Conservation (phyloP, 2,113 vertebrate genomes). For the Cariama cristata region DNA sequence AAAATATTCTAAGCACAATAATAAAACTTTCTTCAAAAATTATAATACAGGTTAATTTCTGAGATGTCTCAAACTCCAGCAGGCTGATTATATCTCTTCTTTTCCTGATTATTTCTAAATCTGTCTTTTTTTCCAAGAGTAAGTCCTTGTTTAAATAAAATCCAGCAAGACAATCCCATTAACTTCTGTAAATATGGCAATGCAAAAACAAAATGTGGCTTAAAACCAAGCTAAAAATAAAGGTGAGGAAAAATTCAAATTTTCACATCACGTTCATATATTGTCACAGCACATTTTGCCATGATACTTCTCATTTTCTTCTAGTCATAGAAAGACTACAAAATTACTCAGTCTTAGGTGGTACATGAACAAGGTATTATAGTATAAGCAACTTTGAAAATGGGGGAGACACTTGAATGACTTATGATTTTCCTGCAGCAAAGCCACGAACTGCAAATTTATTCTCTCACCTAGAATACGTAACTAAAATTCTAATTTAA, state of each 20-base stretch:
- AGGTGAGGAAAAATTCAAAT: background rate
- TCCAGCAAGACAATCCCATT: background rate
- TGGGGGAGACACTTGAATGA: background rate
- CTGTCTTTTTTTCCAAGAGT: background rate
- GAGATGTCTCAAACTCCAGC: background rate
- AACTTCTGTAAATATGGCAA: background rate
- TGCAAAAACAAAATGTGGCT: background rate
- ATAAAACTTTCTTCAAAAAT: background rate
- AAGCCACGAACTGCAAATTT: background rate
- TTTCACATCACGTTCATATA: background rate
- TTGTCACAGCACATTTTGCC: background rate
- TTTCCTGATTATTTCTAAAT: background rate
- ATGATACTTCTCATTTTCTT: background rate
- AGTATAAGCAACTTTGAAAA: background rate
- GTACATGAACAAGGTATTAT: background rate
- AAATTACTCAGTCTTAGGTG: background rate
- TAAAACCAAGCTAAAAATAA: background rate
- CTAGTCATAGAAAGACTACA: background rate
- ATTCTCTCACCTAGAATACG: background rate
- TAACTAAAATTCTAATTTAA: background rate
- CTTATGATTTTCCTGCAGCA: background rate
- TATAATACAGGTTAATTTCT: background rate
- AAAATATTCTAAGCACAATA: background rate
- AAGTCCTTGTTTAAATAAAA: background rate
- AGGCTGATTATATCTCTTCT: background rate